Conservation (phyloP, 2,113 vertebrate species). For the Serilophus lunatus region DNA sequence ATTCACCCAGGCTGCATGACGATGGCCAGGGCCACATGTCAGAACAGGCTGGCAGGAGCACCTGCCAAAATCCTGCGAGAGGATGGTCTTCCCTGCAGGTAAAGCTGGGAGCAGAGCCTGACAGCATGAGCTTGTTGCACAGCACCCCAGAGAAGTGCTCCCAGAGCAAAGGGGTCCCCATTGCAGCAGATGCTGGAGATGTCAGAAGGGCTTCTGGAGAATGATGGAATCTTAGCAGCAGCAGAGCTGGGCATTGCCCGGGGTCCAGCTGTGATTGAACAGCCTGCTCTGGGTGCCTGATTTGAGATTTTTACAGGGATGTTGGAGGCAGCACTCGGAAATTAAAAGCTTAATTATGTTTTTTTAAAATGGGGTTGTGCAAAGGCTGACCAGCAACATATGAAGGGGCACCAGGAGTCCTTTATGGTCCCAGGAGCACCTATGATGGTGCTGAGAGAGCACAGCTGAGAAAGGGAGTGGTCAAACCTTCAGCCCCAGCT, state of each 20-base stretch:
- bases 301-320: neutral
- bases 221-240: neutral
- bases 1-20: neutral
- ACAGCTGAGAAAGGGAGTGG: neutral
- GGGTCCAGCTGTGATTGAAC: neutral
- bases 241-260: neutral
- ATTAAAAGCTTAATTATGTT: neutral
- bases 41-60: neutral
- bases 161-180: neutral
- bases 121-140: neutral
- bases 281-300: neutral
- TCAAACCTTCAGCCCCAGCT: neutral
- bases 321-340: neutral
- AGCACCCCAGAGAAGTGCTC: rapidly evolving
- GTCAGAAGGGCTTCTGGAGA: neutral
- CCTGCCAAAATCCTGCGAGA: neutral
- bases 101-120: neutral
- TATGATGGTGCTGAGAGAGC: neutral
- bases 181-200: neutral
- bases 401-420: neutral
- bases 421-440: neutral
- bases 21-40: neutral
- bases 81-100: neutral
- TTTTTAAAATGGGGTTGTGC: neutral
- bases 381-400: neutral